Evolutionary conservation across 2,888 invertebrate species (phyloP).

Genomic region (Sarcophaga variegata): DNA sequence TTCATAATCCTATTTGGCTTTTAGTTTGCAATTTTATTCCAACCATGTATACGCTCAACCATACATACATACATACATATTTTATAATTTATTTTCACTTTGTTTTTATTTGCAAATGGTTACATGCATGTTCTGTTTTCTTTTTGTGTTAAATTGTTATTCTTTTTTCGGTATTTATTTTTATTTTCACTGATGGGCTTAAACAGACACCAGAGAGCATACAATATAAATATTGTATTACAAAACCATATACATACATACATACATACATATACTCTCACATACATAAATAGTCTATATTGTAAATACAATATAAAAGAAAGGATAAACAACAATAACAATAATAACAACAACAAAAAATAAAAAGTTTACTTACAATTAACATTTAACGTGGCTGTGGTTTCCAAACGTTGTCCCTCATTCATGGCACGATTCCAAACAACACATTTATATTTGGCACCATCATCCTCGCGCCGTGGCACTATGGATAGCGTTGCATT

Average conservation of each 20-base stretch:
- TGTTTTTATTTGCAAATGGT: slow-evolving; percentile 54
- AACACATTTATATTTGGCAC: slow-evolving; percentile 91
- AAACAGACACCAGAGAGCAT: slow-evolving; percentile 34
- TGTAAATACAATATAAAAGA: background rate
- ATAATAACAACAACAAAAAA: slow-evolving; percentile 51
- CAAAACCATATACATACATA: slow-evolving; percentile 8
- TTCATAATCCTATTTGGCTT: slow-evolving; percentile 62
- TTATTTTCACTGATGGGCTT: slow-evolving; percentile 46
- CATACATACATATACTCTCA: background rate
- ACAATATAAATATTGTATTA: background rate
- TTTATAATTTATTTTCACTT: slow-evolving; percentile 6
- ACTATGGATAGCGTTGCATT: slow-evolving; percentile 88
- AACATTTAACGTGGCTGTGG: slow-evolving; percentile 91
- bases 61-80: background rate
- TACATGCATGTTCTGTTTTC: slow-evolving; percentile 59
- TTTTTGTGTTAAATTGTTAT: slow-evolving; percentile 14
- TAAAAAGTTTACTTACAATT: slow-evolving; percentile 88
- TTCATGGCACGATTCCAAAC: slow-evolving; percentile 95
- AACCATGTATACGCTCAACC: background rate
- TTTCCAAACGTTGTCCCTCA: slow-evolving; percentile 89
- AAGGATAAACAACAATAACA: slow-evolving; percentile 3
- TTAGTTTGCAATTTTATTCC: slow-evolving; percentile 57
- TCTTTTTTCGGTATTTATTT: slow-evolving; percentile 3
- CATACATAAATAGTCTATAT: background rate
- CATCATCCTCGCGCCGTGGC: slow-evolving; percentile 92